Evolutionary conservation across 2,888 invertebrate species (phyloP).

Genomic region (Epirrita christyi): DNA sequence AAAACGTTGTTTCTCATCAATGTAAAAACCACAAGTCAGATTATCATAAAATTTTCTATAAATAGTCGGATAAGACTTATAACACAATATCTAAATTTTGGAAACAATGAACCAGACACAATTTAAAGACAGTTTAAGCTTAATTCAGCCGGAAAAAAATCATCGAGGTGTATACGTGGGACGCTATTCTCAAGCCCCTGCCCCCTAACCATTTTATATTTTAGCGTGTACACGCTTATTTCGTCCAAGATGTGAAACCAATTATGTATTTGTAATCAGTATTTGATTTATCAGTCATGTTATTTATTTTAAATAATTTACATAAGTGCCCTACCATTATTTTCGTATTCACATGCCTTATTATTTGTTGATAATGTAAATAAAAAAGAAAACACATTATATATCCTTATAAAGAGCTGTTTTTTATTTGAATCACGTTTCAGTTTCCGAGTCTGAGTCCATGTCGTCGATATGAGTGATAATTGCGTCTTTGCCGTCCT

Average conservation of each 20-base stretch:
- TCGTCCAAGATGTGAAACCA: neutral
- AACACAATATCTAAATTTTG: no score
- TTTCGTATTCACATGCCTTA: constrained; percentile 25
- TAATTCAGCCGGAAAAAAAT: no score
- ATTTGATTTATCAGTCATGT: constrained; percentile 38
- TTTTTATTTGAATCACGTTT: constrained; percentile 48
- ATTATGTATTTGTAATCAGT: constrained; percentile 38
- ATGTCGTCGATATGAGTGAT: constrained; percentile 63
- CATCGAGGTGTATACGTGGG: no score
- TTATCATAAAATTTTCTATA: no score
- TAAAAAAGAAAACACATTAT: constrained; percentile 57
- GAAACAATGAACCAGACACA: no score
- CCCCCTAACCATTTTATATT: no score
- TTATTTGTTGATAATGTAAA: constrained; percentile 48
- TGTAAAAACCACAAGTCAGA: no score
- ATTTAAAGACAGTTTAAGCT: no score
- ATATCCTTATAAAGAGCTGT: constrained; percentile 51
- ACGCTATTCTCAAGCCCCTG: no score
- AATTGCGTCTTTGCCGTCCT: constrained; percentile 61
- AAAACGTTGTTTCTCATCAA: no score
- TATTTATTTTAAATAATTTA: constrained; percentile 30
- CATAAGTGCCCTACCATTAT: constrained; percentile 18
- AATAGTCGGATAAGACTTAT: no score
- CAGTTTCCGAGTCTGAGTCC: constrained; percentile 61
- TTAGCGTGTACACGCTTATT: neutral